Evolutionary conservation across 2,797 vertebrate genomes (phyloP).

Genomic region (Phyllotis vaccarum): DNA sequence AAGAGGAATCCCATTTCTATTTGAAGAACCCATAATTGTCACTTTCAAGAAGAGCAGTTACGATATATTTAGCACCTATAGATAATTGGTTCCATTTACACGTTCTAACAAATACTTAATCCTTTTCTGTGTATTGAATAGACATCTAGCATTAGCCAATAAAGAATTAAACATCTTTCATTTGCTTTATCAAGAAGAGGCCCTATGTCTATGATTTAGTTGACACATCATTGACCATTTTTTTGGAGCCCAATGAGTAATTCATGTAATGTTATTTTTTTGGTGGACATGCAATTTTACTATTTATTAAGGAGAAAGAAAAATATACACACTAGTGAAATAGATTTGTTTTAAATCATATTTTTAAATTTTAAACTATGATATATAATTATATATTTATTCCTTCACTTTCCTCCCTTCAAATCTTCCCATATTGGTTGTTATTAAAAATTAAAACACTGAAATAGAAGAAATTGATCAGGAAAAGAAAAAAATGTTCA

Average conservation of each 20-base stretch:
- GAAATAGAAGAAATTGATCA: neutral
- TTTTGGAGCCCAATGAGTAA: neutral
- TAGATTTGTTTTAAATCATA: neutral
- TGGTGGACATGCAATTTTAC: neutral
- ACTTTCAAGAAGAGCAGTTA: conserved; percentile 41
- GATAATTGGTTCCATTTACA: conserved; percentile 45
- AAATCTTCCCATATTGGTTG: neutral
- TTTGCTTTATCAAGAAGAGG: conserved; percentile 57
- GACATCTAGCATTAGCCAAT: conserved; percentile 55
- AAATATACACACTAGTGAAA: neutral
- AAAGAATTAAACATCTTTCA: conserved; percentile 43
- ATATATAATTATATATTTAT: neutral
- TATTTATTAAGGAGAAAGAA: neutral
- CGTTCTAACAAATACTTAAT: conserved; percentile 6
- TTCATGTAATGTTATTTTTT: conserved; percentile 32
- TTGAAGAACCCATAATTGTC: conserved; percentile 15
- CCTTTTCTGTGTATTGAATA: conserved; percentile 37
- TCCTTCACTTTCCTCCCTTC: neutral
- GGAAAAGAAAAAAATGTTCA: neutral
- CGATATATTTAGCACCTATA: conserved; percentile 14
- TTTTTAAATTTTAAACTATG: neutral
- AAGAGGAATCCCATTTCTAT: conserved; percentile 9
- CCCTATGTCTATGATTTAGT: neutral
- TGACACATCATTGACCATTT: conserved; percentile 26
- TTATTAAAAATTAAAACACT: conserved; percentile 48